Evolutionary conservation across 2,797 vertebrate genomes (phyloP).

Genomic region (Lophius americanus): DNA sequence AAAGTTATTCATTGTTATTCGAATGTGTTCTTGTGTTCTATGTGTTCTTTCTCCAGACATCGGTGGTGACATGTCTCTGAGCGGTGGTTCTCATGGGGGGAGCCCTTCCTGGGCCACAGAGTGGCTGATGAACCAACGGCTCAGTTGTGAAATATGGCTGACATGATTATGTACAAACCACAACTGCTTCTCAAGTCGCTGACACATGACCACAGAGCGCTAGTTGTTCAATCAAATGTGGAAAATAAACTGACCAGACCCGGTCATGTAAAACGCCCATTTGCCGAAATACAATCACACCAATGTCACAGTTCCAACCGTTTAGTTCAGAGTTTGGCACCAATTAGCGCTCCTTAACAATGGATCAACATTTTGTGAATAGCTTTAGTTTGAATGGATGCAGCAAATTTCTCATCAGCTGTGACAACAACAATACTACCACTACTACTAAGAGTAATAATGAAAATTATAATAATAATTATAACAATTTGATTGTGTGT

Average conservation of each 20-base stretch:
- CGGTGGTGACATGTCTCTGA: constrained; percentile 27
- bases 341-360: constrained; percentile 50
- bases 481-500: too few species aligned
- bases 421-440: too few species aligned
- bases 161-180: constrained; percentile 64
- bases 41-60: neutral
- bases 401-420: constrained; percentile 24
- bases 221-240: constrained; percentile 65
- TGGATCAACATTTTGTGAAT: constrained; percentile 17
- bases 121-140: constrained; percentile 49
- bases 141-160: constrained; percentile 68
- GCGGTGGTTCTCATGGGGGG: neutral
- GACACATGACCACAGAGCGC: constrained; percentile 67
- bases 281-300: constrained; percentile 59
- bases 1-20: too few species aligned
- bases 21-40: too few species aligned
- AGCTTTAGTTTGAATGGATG: constrained; percentile 17
- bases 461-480: neutral
- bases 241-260: constrained; percentile 58
- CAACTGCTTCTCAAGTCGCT: constrained; percentile 58
- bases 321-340: constrained; percentile 49
- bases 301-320: constrained; percentile 44
- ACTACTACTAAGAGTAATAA: too few species aligned
- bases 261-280: constrained; percentile 55
- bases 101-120: neutral